Conservation (phyloP, 2,113 vertebrate species). For the Hydrolagus affinis region DNA sequence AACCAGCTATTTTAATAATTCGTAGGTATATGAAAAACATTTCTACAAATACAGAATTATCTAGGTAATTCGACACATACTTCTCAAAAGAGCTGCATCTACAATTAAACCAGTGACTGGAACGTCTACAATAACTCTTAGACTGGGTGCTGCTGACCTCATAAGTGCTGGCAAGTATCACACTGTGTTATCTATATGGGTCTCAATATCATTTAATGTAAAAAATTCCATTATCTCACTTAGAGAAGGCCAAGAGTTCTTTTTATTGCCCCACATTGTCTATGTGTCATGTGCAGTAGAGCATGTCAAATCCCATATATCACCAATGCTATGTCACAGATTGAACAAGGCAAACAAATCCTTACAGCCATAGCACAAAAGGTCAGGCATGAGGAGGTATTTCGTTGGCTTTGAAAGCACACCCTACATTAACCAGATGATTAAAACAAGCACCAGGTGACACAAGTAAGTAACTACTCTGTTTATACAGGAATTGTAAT, state of each 20-base stretch:
- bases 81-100: slow-evolving; percentile 18
- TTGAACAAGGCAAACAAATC: slow-evolving; percentile 31
- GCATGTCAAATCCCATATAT: slow-evolving; percentile 23
- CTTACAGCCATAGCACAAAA: slow-evolving; percentile 20
- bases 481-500: slow-evolving; percentile 24
- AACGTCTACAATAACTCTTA: slow-evolving; percentile 25
- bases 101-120: slow-evolving; percentile 28
- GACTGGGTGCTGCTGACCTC: slow-evolving; percentile 24
- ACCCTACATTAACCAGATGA: slow-evolving; percentile 26
- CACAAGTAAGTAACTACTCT: slow-evolving; percentile 8
- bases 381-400: slow-evolving; percentile 24
- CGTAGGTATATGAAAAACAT: not conserved
- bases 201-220: slow-evolving; percentile 31
- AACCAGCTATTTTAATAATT: not conserved
- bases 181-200: slow-evolving; percentile 29
- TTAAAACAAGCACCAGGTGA: slow-evolving; percentile 28
- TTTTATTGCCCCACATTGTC: slow-evolving; percentile 23
- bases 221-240: slow-evolving; percentile 32
- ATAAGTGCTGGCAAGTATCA: slow-evolving; percentile 27
- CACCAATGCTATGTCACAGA: slow-evolving; percentile 30
- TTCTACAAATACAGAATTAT: slow-evolving; percentile 16
- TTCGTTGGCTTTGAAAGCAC: slow-evolving; percentile 22
- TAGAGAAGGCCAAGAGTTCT: slow-evolving; percentile 32
- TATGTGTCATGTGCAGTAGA: slow-evolving; percentile 30
- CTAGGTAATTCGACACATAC: slow-evolving; percentile 17